Evolutionary conservation across 2,113 vertebrate species (phyloP).

Genomic region (Furnarius figulus): DNA sequence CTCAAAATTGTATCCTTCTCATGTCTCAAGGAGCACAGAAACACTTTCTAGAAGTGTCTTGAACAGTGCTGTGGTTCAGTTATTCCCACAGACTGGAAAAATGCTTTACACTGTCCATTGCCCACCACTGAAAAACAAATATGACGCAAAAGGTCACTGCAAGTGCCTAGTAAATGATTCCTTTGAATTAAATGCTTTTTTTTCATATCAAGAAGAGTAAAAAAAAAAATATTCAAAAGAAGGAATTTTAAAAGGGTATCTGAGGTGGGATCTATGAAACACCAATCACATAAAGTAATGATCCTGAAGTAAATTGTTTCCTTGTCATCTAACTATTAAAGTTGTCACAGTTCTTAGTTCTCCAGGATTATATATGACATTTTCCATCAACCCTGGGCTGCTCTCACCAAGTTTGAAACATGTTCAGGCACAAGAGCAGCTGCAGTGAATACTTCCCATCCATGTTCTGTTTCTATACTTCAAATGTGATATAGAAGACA

Average conservation of each 20-base stretch:
- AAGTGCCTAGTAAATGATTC: neutral
- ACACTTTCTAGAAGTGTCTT: neutral
- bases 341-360: neutral
- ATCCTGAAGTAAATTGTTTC: neutral
- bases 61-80: neutral
- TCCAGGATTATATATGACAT: neutral
- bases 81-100: neutral
- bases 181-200: neutral
- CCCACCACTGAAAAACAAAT: neutral
- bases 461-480: neutral
- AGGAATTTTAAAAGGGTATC: neutral
- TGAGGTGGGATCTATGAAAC: neutral
- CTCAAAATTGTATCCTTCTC: neutral
- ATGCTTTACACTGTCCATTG: neutral
- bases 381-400: neutral
- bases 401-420: neutral
- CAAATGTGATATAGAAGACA: neutral
- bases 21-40: neutral
- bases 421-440: neutral
- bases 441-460: neutral
- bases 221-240: neutral
- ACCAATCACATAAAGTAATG: neutral
- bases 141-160: neutral
- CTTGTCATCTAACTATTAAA: neutral
- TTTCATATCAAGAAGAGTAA: neutral